Evolutionary conservation across 2,113 vertebrate genomes (phyloP).

Genomic region (Urocolius indicus): DNA sequence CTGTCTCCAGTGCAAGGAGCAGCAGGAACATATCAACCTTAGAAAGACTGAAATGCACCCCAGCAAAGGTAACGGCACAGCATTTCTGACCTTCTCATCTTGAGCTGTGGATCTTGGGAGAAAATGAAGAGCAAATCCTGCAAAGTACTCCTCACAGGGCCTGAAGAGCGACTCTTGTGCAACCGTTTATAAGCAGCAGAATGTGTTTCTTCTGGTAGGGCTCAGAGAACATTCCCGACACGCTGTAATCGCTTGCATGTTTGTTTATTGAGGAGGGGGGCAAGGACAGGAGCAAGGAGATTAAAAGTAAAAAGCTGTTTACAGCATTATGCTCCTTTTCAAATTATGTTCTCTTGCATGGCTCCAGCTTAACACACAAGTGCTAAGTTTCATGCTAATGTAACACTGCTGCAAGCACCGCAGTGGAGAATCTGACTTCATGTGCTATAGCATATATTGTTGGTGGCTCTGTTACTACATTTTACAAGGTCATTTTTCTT

Average conservation of each 20-base stretch:
- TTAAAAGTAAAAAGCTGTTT: not conserved
- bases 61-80: not conserved
- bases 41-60: not conserved
- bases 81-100: not conserved
- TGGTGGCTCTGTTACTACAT: constrained; percentile 40
- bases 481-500: constrained; percentile 45
- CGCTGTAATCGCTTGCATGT: not conserved
- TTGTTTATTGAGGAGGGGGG: not conserved
- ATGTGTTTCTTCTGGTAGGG: not conserved
- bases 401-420: not conserved
- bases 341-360: not conserved
- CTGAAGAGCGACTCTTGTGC: not conserved
- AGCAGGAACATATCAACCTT: not conserved
- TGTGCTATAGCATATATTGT: constrained; percentile 13
- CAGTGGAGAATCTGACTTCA: constrained; percentile 46
- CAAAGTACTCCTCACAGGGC: fast-evolving
- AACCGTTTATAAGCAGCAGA: not conserved
- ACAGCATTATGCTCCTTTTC: not conserved
- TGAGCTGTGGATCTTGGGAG: not conserved
- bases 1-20: not conserved
- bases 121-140: not conserved
- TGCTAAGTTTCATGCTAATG: not conserved
- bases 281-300: not conserved
- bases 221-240: not conserved
- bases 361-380: not conserved